A percentile compares a stretch with the other conserved stretches of the same genome.
phyloP scores from a whole-genome alignment of 2,888 invertebrate species.

The Zygothrica quintamaculata region DNA sequence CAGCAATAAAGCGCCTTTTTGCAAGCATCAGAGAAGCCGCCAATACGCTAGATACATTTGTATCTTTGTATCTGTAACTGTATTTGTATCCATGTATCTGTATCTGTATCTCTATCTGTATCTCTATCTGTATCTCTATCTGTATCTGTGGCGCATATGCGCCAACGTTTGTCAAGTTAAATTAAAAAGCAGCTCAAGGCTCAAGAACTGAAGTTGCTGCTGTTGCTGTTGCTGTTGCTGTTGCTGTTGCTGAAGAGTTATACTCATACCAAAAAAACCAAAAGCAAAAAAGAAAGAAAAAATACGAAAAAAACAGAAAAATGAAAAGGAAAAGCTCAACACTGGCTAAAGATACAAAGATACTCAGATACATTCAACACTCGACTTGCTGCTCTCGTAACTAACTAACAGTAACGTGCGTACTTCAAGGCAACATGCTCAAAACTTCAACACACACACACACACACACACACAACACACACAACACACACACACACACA shows the following conservation, averaged over 20 bases:
- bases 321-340: constrained; percentile 29
- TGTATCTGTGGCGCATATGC: constrained; percentile 68
- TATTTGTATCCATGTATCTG: too few species aligned
- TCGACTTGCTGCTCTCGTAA: constrained; percentile 56
- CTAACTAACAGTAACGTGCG: constrained; percentile 81
- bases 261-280: constrained; percentile 38
- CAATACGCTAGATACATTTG: constrained; percentile 68
- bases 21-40: constrained; percentile 47
- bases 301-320: constrained; percentile 23
- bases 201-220: constrained; percentile 22
- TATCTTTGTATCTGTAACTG: too few species aligned
- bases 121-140: constrained; percentile 18
- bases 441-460: constrained; percentile 43
- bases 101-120: too few species aligned
- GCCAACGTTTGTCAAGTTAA: constrained; percentile 69
- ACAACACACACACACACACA: constrained; percentile 14
- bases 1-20: constrained; percentile 37
- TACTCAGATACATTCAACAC: constrained; percentile 48
- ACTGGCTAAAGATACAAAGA: constrained; percentile 23
- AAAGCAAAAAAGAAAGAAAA: constrained; percentile 46
- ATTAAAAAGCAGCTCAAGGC: constrained; percentile 72
- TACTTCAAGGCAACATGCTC: constrained; percentile 53
- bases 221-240: constrained; percentile 15
- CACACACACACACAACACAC: constrained; percentile 20
- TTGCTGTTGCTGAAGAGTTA: constrained; percentile 57